Evolutionary conservation across 2,113 vertebrate genomes (phyloP).

Genomic region (Natator depressus): DNA sequence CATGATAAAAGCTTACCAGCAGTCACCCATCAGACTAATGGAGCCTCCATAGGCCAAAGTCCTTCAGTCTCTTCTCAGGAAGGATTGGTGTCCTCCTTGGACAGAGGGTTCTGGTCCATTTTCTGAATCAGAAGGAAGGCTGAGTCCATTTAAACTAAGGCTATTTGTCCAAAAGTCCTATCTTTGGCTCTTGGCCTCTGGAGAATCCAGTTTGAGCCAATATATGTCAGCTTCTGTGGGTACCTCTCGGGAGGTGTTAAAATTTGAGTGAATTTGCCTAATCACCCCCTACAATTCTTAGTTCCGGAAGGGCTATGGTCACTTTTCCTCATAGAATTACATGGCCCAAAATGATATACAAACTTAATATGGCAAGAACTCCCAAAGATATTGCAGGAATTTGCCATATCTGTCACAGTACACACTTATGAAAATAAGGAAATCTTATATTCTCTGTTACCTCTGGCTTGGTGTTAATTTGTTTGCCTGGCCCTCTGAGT

Average conservation of each 20-base stretch:
- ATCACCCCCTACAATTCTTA: not conserved
- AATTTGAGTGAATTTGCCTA: not conserved
- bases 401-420: not conserved
- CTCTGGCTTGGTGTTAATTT: not conserved
- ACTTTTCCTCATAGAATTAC: not conserved
- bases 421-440: not conserved
- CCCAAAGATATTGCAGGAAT: not conserved
- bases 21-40: not conserved
- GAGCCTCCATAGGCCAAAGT: not conserved
- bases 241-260: not conserved
- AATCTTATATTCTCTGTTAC: not conserved
- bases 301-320: not conserved
- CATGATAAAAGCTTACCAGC: too few species aligned
- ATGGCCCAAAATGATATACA: not conserved
- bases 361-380: not conserved
- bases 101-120: not conserved
- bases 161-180: not conserved
- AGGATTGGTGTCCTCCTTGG: not conserved
- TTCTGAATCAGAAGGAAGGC: not conserved
- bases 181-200: not conserved
- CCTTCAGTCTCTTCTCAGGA: not conserved
- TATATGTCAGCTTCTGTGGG: not conserved
- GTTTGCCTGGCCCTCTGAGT: not conserved
- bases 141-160: not conserved
- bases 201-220: not conserved